Base-by-base conservation (phyloP, 1,140 invertebrate genomes). In the Pachyrhynchus sulphureomaculatus region DNA sequence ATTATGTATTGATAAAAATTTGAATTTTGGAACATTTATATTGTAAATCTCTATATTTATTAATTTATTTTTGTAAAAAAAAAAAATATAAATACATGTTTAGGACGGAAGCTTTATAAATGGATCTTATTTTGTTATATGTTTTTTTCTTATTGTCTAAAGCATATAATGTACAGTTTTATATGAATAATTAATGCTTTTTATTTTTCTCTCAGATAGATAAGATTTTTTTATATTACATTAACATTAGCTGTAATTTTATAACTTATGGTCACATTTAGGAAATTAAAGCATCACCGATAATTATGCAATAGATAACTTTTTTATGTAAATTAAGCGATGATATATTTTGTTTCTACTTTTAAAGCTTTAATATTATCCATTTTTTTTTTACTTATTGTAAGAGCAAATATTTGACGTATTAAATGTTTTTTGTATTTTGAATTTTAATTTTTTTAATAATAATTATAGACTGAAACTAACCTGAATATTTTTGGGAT, bases 51-150 rank as follows among this genome's bases (percentile, higher is more conserved):
- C 17, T 53, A 62, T 62, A 62, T 62, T 62, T 62, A 62, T 54
- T 62, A 62, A 29, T 62, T 62, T 62, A 62, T 62, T 62, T 62
- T 62, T 62, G 59, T 62, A 62, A 53, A 56, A 54, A 55, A 61
- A 51, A 26, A 26, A 3, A 26, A 29, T 29, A 54, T 61, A 62
- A 62, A 51, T 60, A 60, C 58, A 60, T 60, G 58, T 60, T 60
- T 60, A 58, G n/a, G 32, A 58, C 55, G 49, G 55, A 60, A 60
- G 57, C 57, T 51, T 52, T 60, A 41, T 60, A 60, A 33, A 51
- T 34, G 42, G 26, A 49, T 51, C 37, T 60, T 60, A 60, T 60
- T 60, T 49, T 39, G 13, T 58, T 58, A 45, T 58, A 48, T 49
- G 15, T 26, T 48, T 34, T 51, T 59, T 52, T 37, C 18, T 60